Conservation (phyloP, 1,140 invertebrate species). For the Thaumatotibia leucotreta region DNA sequence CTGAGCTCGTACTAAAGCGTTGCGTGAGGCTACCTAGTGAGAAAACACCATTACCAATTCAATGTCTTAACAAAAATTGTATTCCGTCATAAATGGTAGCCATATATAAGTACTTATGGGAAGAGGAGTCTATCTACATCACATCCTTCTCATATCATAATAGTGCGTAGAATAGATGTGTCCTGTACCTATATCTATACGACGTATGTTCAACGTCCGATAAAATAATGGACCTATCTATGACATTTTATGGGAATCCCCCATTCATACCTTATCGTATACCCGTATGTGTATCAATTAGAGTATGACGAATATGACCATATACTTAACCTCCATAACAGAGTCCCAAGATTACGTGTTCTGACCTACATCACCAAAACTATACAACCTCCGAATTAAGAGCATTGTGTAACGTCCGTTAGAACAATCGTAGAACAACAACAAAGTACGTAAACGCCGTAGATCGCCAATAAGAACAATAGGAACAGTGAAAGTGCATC, state of each 20-base stretch:
- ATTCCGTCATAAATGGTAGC: no score
- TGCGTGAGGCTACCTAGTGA: no score
- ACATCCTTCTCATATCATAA: no score
- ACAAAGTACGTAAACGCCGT: constrained; percentile 30
- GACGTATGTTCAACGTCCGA: no score
- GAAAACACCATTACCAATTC: no score
- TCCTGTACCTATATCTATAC: no score
- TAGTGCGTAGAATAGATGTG: no score
- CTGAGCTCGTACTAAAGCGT: no score
- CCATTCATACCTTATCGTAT: neutral
- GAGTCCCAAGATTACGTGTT: constrained; percentile 16
- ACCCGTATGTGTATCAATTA: neutral
- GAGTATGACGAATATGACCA: neutral
- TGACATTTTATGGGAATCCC: neutral
- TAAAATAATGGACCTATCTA: no score
- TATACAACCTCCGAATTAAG: constrained; percentile 20
- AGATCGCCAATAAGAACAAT: constrained; percentile 62
- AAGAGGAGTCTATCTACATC: no score
- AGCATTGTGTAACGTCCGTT: constrained; percentile 36
- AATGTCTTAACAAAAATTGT: no score
- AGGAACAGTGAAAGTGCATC: constrained; percentile 58
- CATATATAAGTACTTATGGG: no score
- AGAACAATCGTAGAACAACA: constrained; percentile 32
- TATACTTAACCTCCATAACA: neutral
- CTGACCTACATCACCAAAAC: constrained; percentile 23